phyloP scores from a whole-genome alignment of 2,797 vertebrate genomes.

The Notolepis coatsorum region DNA sequence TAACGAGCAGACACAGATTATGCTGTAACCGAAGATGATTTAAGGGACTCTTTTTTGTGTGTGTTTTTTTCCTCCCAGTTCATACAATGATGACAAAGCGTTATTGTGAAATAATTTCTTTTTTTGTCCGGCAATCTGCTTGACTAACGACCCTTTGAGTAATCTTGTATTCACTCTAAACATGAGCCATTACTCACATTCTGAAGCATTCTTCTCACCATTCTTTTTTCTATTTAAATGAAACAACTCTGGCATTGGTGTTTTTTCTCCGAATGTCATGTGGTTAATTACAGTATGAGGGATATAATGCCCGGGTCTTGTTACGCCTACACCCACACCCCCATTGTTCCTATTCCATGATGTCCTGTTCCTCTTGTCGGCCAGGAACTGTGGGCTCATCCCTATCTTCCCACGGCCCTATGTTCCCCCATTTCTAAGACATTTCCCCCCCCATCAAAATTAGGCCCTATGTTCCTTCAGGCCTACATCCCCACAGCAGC shows the following conservation, averaged over 20 bases:
- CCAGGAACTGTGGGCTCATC: conserved; percentile 61
- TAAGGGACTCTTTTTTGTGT: conserved; percentile 18
- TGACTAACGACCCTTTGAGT: conserved; percentile 58
- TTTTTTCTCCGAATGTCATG: conserved; percentile 58
- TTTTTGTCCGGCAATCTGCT: conserved; percentile 40
- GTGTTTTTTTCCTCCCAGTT: conserved; percentile 6
- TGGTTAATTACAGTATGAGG: conserved; percentile 41
- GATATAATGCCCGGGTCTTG: conserved; percentile 43
- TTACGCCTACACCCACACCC: conserved; percentile 51
- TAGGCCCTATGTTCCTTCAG: too few species aligned
- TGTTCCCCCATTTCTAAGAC: too few species aligned
- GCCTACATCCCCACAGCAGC: too few species aligned
- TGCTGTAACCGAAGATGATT: conserved; percentile 60
- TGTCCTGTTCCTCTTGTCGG: conserved; percentile 2
- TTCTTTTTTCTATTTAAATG: conserved; percentile 47
- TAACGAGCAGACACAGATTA: conserved; percentile 22
- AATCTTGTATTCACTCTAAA: conserved; percentile 45
- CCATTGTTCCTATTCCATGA: conserved; percentile 64
- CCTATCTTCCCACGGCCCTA: too few species aligned
- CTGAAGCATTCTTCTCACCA: conserved; percentile 46
- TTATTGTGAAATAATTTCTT: conserved; percentile 45
- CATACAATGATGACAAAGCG: conserved; percentile 33
- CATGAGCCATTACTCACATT: conserved; percentile 57
- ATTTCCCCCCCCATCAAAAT: too few species aligned
- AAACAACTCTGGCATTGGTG: conserved; percentile 43